Conservation (phyloP, 2,113 vertebrate species). For the Macrotis lagotis region DNA sequence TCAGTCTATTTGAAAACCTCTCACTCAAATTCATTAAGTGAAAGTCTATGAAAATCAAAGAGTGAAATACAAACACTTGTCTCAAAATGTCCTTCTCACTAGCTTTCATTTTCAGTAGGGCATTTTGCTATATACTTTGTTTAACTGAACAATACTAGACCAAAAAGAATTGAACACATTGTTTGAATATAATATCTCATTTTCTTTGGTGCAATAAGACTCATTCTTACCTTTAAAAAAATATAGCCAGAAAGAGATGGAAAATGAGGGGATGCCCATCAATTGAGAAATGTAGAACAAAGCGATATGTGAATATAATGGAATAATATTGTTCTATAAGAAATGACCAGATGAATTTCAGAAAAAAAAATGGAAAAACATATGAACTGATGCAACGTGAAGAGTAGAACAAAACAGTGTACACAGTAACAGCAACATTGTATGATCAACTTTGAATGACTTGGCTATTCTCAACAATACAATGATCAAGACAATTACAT, state of each 20-base stretch:
- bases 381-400: background rate
- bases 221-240: conserved; percentile 61
- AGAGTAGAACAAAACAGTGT: background rate
- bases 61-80: conserved; percentile 66
- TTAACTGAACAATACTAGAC: conserved; percentile 34
- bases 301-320: background rate
- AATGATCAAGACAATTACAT: background rate
- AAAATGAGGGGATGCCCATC: background rate
- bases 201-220: conserved; percentile 68
- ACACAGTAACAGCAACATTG: background rate
- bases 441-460: background rate
- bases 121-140: conserved; percentile 49
- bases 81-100: conserved; percentile 37
- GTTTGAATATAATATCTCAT: conserved; percentile 60
- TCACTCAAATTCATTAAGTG: conserved; percentile 57
- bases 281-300: background rate
- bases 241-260: background rate
- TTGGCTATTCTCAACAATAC: background rate
- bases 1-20: conserved; percentile 58
- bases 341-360: background rate
- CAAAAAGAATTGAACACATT: conserved; percentile 60
- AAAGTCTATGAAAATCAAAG: conserved; percentile 64
- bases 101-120: conserved; percentile 46
- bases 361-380: background rate
- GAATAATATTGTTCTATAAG: background rate